Evolutionary conservation across 2,888 invertebrate genomes (phyloP).

Genomic region (Cartodere bifasciata): DNA sequence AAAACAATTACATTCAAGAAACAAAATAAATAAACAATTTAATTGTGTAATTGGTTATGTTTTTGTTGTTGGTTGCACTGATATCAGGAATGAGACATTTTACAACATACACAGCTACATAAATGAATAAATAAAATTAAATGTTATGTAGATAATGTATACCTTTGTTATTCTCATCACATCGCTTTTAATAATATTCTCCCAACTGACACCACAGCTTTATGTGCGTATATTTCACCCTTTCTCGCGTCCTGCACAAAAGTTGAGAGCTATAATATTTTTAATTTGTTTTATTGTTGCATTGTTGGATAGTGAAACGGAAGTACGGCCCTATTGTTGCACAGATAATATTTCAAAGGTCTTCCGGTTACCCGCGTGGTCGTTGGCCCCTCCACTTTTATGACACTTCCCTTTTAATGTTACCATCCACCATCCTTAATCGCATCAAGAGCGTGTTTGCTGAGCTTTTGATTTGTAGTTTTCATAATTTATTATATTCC

Average conservation of each 20-base stretch:
- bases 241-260: constrained; percentile 20
- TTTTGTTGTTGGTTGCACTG: too few species aligned
- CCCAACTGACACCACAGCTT: constrained; percentile 23
- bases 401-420: constrained; percentile 29
- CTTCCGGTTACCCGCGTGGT: constrained; percentile 28
- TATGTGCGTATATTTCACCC: constrained; percentile 23
- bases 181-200: constrained; percentile 25
- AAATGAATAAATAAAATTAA: too few species aligned
- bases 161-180: constrained; percentile 24
- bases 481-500: constrained; percentile 26
- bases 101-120: too few species aligned
- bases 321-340: constrained; percentile 31
- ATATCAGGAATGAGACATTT: too few species aligned
- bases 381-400: constrained; percentile 24
- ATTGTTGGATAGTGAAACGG: constrained; percentile 28
- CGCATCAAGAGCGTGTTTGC: too few species aligned
- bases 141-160: too few species aligned
- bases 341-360: constrained; percentile 32
- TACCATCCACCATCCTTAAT: constrained; percentile 26
- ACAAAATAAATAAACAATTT: too few species aligned
- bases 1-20: too few species aligned
- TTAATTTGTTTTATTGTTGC: constrained; percentile 32
- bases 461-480: constrained; percentile 26
- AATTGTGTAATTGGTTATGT: too few species aligned
- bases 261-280: constrained; percentile 26